Conservation (phyloP, 2,113 vertebrate genomes). For the Stegostoma tigrinum region DNA sequence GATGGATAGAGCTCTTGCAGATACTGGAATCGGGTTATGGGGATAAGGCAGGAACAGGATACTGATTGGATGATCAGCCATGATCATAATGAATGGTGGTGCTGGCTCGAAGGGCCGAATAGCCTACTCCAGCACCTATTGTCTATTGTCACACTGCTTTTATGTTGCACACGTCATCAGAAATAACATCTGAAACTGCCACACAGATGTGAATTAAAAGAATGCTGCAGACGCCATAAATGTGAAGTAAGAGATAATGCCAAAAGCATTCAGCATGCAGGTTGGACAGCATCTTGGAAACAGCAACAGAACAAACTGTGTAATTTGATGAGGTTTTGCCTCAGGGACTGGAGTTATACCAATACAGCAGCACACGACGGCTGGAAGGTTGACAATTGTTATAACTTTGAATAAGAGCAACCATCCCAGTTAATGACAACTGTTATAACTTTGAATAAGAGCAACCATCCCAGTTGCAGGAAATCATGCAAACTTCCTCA, state of each 20-base stretch:
- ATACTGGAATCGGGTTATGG: no score
- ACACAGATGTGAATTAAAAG: no score
- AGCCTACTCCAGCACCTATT: no score
- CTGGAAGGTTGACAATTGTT: not conserved
- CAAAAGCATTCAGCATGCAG: not conserved
- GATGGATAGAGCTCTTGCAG: no score
- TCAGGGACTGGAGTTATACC: not conserved
- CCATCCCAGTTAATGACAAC: not conserved
- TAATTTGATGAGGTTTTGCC: not conserved
- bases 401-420: not conserved
- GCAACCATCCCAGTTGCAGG: no score
- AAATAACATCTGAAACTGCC: not conserved
- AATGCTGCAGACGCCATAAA: not conserved
- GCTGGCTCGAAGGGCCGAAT: no score
- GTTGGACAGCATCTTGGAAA: not conserved
- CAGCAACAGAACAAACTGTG: not conserved
- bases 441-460: not conserved
- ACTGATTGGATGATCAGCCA: no score
- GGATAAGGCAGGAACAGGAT: no score
- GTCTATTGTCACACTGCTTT: not conserved
- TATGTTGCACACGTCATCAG: not conserved
- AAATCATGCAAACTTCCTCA: no score
- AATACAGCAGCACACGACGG: not conserved
- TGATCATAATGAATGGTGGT: no score
- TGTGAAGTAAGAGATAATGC: not conserved